Base-by-base conservation (phyloP, 1,140 invertebrate species). In the Elysia chlorotica region DNA sequence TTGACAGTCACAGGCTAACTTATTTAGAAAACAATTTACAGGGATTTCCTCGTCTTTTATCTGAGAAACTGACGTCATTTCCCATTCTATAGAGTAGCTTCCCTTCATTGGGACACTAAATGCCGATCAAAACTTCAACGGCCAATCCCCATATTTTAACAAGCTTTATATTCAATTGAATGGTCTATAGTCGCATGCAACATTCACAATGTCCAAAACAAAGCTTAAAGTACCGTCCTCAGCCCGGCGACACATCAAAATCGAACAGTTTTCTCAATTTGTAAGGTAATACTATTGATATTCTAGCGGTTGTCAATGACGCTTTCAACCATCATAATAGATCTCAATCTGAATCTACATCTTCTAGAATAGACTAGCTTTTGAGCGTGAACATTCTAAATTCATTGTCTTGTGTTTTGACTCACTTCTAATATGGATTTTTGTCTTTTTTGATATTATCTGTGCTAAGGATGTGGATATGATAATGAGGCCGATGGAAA, bases 101-200 rank as follows among this genome's bases (percentile, higher is more conserved):
- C 23, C 23, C 56, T 23, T 57, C 21, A 10, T n/a, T 14, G 41
- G 41, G n/a, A n/a, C n/a, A n/a, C n/a, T n/a, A n/a, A n/a, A n/a
- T n/a, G n/a, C n/a, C n/a, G n/a, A n/a, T n/a, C n/a, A n/a, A n/a
- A n/a, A n/a, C n/a, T n/a, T n/a, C n/a, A n/a, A n/a, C n/a, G n/a
- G n/a, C n/a, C n/a, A n/a, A n/a, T n/a, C n/a, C n/a, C n/a, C n/a
- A n/a, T n/a, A n/a, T n/a, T n/a, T n/a, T n/a, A n/a, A n/a, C n/a
- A n/a, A n/a, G n/a, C n/a, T n/a, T n/a, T n/a, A n/a, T n/a, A n/a
- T n/a, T 14, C 56, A 23, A 6, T 23, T 21, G 30, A 57, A 23
- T 28, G 87, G 83, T 78, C 84, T 57, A 14, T 57, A 57, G 21
- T 85, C 72, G 88, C 83, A 65, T 86, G 88, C 48, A 86, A 76